These are phyloP conservation scores for Martes martes DNA, from an alignment of 2,113 vertebrate species.

Conservation along the genomic window DNA sequence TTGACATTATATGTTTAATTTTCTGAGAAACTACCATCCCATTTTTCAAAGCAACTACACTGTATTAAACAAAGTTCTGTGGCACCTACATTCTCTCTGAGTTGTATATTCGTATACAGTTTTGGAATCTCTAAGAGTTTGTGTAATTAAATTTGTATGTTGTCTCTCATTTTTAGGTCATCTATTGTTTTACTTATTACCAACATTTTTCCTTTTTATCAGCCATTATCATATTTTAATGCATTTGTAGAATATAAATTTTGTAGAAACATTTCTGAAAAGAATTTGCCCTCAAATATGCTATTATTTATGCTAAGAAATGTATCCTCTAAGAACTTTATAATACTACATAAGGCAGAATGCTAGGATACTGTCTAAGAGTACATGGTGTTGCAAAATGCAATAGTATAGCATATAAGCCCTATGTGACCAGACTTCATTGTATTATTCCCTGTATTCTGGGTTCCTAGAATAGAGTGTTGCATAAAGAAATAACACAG, in stretches of 20 bases:
- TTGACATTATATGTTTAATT: not conserved
- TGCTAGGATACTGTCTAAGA: not conserved
- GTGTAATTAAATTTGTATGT: not conserved
- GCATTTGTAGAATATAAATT: not conserved
- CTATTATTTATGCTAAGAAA: not conserved
- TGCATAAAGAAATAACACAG: not conserved
- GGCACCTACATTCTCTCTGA: not conserved
- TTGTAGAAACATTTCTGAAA: not conserved
- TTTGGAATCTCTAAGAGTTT: not conserved
- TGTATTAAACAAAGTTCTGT: not conserved
- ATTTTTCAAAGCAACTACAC: not conserved
- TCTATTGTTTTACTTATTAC: not conserved
- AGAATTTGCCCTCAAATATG: not conserved
- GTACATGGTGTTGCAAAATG: rapidly evolving
- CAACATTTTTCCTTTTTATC: not conserved
- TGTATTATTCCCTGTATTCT: not conserved
- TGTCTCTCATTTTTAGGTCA: not conserved
- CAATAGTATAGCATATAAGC: not conserved
- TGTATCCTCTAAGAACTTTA: not conserved
- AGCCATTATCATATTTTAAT: not conserved
- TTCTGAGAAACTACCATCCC: not conserved
- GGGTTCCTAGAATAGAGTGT: not conserved
- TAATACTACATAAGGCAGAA: not conserved
- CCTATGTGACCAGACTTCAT: not conserved
- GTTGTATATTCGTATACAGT: not conserved